phyloP scores from a whole-genome alignment of 53 echinoderm and acorn worm genomes.

The Apostichopus leukothele region DNA sequence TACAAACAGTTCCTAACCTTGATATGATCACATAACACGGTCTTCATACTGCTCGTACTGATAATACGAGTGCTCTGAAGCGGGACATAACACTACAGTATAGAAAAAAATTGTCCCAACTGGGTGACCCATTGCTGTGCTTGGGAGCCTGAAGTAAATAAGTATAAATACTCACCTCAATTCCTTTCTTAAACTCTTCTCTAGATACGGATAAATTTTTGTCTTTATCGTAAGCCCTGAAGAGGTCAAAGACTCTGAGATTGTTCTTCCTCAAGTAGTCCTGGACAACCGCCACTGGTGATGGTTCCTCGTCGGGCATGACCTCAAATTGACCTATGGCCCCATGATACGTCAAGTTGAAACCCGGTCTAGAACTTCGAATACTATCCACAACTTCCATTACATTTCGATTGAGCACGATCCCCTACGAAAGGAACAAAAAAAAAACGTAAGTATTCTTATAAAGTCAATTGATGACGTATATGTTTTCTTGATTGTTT shows the following conservation, averaged over 20 bases:
- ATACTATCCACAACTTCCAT: constrained; percentile 72
- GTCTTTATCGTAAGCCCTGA: constrained; percentile 94
- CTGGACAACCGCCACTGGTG: constrained; percentile 78
- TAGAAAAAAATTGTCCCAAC: too few relatives aligned
- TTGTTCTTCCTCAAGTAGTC: constrained; percentile 85
- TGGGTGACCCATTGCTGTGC: too few relatives aligned
- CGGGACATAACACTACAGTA: too few relatives aligned
- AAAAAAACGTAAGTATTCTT: too few relatives aligned
- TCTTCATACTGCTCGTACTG: too few relatives aligned
- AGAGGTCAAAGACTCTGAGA: constrained; percentile 88
- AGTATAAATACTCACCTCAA: constrained; percentile 60
- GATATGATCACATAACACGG: rapidly evolving
- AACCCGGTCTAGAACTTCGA: constrained; percentile 59
- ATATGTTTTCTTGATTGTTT: too few relatives aligned
- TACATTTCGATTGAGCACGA: constrained; percentile 88
- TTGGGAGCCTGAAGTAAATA: too few relatives aligned
- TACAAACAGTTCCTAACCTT: too few relatives aligned
- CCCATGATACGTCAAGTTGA: constrained; percentile 72
- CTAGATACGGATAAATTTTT: constrained; percentile 85
- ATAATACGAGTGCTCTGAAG: too few relatives aligned
- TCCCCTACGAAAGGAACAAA: constrained; percentile 54
- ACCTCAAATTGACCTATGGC: constrained; percentile 81
- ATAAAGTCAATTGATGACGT: too few relatives aligned
- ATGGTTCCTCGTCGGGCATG: constrained; percentile 60
- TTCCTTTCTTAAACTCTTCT: constrained; percentile 92